Evolutionary conservation across 23 tunicate genomes (phyloP), one percentile per base, ranked within the genome.

Genomic region (Botrylloides violaceus): DNA sequence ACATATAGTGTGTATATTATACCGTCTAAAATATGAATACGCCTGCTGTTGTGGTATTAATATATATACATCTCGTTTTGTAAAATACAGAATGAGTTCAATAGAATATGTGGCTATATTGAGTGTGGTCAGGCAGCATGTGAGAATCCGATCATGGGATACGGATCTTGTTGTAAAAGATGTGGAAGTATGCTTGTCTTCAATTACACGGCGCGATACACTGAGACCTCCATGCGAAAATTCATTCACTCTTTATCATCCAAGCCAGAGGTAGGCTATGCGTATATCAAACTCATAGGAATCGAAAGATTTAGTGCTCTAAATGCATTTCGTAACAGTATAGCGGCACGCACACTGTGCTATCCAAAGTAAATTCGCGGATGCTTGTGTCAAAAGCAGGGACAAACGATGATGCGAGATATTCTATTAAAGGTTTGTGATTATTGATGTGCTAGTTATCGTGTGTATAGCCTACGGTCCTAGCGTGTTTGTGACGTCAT

Each of bases 111-210:
- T 32, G 15, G 18, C 49, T 28, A 75, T 0, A 36, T 25, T 26
- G 5, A 38, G 25, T 73, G 80, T 22, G 32, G 28, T 5, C 20
- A 36, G 23, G 34, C 58, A 0, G 4, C 35, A 0, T 87, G 96
- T 35, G n/a, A 70, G 21, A 57, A 71, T 15, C 83, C 86, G 23
- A 15, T 87, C 1, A 21, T 43, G 22, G 77, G 83, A 3, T 29
- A 22, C 39, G 97, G 90, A 2, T 80, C 78, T 33, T 90, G 97
- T 36, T 83, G 90, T 59, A 31, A 36, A 22, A 32, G 53, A 15
- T 90, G 97, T 61, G 97, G 97, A 34, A 78, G 89, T 9, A 18
- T 75, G 39, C 26, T 90, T 28, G 66, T 73, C 2, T 57, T 90
- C 58, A 32, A 36, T 3, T 90, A 78, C 60, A 64, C 70, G 2